Base-by-base conservation (phyloP, 2,797 vertebrate species). In the Brotula barbata region DNA sequence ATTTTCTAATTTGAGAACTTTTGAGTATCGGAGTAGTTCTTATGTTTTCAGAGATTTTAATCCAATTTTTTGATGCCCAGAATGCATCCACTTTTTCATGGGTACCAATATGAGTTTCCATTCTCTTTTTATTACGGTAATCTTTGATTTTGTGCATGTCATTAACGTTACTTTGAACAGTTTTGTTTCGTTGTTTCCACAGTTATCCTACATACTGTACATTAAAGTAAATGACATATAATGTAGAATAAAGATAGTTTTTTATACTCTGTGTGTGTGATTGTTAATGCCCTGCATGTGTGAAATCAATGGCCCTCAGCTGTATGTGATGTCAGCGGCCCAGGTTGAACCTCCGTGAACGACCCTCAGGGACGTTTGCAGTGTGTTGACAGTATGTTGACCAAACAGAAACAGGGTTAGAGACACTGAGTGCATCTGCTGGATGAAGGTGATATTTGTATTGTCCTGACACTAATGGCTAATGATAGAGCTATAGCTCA, bases 181-280 rank as follows among this genome's bases (percentile, higher is more conserved):
- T 81, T 59, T 80, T 63, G 12, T 75, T 64, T 64, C 60, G 82
- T 85, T 80, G 68, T 88, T 82, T 78, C 72, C 68, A 71, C 53
- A 76, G 63, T 81, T 46, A 81, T 77, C 60, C 73, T 75, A 72
- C 62, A 81, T 57, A 75, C 47, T 88, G 79, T 84, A 87, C 59
- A 80, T 77, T 80, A 63, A 61, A 20, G 53, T 68, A 78, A 80
- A 88, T 87, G 52, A 74, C 78, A 85, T 78, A 76, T 64, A 84
- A 87, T 90, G 82, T 89, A 84, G 77, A 93, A 91, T 92, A 91
- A 93, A 92, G 63, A 80, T 88, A 83, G 83, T 91, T 90, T 92
- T 88, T 86, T 76, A 88, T 85, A 84, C 74, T 70, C 52, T 49
- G 48, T 56, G 33, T 54, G 49, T 59, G 15, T 49, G 22, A 25